Evolutionary conservation across 2,888 invertebrate species (phyloP), one percentile per base, ranked within the genome.

Genomic region (Aricia artaxerxes): DNA sequence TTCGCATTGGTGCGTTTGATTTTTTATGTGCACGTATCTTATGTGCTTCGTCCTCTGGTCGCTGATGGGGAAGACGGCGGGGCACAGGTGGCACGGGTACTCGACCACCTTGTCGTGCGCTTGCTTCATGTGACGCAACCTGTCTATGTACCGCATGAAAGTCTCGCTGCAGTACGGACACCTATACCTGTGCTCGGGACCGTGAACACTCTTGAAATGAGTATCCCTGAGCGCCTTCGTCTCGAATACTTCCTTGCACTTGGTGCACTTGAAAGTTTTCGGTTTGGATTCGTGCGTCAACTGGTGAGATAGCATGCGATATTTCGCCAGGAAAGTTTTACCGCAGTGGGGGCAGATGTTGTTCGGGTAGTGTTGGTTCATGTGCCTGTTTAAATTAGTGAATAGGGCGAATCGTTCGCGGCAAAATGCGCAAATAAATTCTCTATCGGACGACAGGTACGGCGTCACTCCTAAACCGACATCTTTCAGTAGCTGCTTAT

Each of bases 261-360:
- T 90, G 0, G 85, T 83, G 79, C 94, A 94, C 82, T 88, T 89
- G 61, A 87, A 86, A 16, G 81, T 82, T 5, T 82, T 81, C 0
- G 84, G 83, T 1, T 83, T 81, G 5, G 83, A 79, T 69, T 89
- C 89, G 81, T 91, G 92, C 1, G 87, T 88, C 0, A 86, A 81
- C 24, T 92, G 84, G 81, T 94, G 94, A 0, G 91, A 84, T 82
- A 89, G 88, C 0, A 93, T 84, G n/a, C 91, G 87, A 24, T 87
- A 85, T 1, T 84, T 82, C 0, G 88, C 87, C 0, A 91, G 86
- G 78, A 93, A 93, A 0, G 90, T 85, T 85, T 93, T 93, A 0
- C 93, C 93, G 79, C 94, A 94, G 69, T 88, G 86, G 38, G 87
- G 89, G 77, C 94, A 94, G n/a, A 94, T 90, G 75, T 90, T 89